Percentiles rank a stretch among this genome's conserved stretches.
Conservation (phyloP, 1,140 invertebrate genomes). For the Neodiprion lecontei region DNA sequence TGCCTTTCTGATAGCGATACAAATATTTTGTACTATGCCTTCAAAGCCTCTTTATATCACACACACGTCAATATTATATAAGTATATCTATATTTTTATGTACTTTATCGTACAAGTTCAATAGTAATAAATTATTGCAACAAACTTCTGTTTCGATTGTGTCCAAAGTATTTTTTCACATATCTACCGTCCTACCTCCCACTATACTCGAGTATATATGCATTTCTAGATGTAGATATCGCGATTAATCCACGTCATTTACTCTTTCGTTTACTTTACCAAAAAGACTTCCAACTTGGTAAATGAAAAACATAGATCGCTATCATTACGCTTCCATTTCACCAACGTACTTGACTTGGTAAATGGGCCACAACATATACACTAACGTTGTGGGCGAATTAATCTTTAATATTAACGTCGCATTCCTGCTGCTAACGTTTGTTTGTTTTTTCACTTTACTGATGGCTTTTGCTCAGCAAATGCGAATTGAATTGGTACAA, state of each 20-base stretch:
- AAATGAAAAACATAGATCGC: background rate
- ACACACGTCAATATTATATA: no score
- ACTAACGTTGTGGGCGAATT: background rate
- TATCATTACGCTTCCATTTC: background rate
- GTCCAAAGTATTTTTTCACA: background rate
- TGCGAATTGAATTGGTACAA: slow-evolving; percentile 97
- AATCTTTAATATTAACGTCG: background rate
- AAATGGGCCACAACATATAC: no score
- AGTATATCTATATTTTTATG: no score
- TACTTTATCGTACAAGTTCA: no score
- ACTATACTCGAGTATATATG: slow-evolving; percentile 6
- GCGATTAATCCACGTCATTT: no score
- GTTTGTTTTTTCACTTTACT: slow-evolving; percentile 49
- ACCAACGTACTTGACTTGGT: background rate
- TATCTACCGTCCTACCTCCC: background rate
- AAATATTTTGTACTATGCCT: background rate
- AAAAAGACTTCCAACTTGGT: background rate
- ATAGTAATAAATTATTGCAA: background rate
- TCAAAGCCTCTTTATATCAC: background rate
- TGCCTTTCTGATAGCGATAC: background rate
- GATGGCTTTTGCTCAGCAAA: slow-evolving; percentile 91
- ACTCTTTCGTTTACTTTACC: background rate
- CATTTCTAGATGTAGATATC: background rate
- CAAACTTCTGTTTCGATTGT: background rate
- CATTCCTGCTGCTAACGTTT: background rate